phyloP scores from a whole-genome alignment of 1,140 invertebrate genomes.

The Platyscapa corneri region DNA sequence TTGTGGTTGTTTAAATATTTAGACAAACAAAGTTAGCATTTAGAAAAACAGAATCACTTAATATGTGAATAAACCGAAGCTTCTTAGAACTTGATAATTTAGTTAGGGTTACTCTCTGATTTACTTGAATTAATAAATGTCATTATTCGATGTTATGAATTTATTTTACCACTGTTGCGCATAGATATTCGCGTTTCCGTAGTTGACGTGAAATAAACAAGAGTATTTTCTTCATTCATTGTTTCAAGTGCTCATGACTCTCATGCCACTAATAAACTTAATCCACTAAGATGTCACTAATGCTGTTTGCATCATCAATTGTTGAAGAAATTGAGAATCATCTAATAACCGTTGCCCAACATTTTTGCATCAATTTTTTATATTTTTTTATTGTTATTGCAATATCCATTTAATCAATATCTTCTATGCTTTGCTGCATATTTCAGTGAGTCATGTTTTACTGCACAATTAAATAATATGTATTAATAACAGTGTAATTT shows the following conservation, averaged over 20 bases:
- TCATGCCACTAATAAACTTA: constrained; percentile 34
- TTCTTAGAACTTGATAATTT: not conserved
- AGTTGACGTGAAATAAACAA: not conserved
- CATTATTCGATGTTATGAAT: not conserved
- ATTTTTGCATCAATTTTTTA: not conserved
- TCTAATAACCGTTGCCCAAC: too few relatives aligned
- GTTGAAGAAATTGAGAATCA: not conserved
- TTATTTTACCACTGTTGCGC: not conserved
- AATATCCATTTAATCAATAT: too few relatives aligned
- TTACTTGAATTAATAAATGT: not conserved
- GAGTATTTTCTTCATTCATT: not conserved
- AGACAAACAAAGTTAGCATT: too few relatives aligned
- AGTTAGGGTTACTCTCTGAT: not conserved
- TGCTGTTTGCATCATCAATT: not conserved
- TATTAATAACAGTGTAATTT: too few relatives aligned
- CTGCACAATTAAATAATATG: too few relatives aligned
- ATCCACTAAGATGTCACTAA: constrained; percentile 11
- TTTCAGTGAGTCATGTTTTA: too few relatives aligned
- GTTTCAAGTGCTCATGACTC: not conserved
- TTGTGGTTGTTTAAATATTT: too few relatives aligned
- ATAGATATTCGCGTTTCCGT: not conserved
- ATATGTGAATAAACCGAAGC: not conserved
- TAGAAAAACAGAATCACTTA: too few relatives aligned
- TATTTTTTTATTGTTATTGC: not conserved
- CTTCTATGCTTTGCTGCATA: too few relatives aligned